These are phyloP conservation scores for Labia minor DNA, from an alignment of 2,888 invertebrate genomes.

Conservation along the genomic window DNA sequence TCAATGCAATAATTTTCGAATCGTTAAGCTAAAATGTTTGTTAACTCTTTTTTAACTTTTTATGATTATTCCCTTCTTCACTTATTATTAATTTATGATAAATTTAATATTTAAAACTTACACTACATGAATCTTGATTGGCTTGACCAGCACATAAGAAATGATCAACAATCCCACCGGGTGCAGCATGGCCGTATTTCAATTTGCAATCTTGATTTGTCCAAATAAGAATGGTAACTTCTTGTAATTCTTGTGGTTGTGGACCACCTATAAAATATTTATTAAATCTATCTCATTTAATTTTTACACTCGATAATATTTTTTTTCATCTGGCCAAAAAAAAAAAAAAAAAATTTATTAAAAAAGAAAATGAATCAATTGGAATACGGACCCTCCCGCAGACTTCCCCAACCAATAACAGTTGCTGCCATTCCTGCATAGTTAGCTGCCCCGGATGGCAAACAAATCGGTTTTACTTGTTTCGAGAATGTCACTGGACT, in stretches of 20 bases:
- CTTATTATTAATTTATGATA: too few relatives aligned
- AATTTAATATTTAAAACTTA: too few relatives aligned
- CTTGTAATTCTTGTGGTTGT: constrained; percentile 68
- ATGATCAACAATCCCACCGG: constrained; percentile 77
- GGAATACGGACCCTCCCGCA: constrained; percentile 48
- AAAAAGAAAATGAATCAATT: constrained; percentile 26
- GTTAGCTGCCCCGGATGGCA: constrained; percentile 46
- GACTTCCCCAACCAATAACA: constrained; percentile 81
- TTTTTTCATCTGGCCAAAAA: too few relatives aligned
- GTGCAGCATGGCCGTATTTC: constrained; percentile 76
- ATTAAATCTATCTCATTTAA: constrained; percentile 18
- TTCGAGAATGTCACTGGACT: constrained; percentile 61
- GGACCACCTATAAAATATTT: constrained; percentile 52
- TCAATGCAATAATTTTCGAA: too few relatives aligned
- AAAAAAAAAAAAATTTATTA: too few relatives aligned
- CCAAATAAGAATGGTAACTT: constrained; percentile 77
- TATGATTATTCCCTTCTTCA: too few relatives aligned
- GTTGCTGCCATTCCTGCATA: constrained; percentile 63
- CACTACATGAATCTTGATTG: constrained; percentile 79
- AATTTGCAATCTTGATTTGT: constrained; percentile 61
- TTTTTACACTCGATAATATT: too few relatives aligned
- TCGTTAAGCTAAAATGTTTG: too few relatives aligned
- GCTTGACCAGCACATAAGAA: constrained; percentile 81
- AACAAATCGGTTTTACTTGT: constrained; percentile 65
- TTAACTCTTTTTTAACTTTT: too few relatives aligned